Conservation (phyloP, 2,113 vertebrate species). For the Aythya baeri region DNA sequence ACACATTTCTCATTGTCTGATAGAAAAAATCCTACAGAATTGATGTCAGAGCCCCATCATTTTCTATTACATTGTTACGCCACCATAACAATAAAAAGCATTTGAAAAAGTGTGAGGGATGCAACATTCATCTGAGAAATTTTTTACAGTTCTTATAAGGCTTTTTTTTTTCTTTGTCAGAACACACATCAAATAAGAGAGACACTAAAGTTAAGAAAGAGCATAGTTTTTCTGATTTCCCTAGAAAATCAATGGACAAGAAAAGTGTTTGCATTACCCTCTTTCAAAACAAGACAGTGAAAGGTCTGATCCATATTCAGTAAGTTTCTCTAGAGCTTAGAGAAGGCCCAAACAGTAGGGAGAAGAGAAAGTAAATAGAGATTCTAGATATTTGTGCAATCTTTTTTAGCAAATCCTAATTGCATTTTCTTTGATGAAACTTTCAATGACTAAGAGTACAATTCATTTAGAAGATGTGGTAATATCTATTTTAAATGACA, state of each 20-base stretch:
- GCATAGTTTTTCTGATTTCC: not conserved
- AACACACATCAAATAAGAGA: constrained; percentile 9
- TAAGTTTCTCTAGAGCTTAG: not conserved
- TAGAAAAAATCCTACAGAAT: not conserved
- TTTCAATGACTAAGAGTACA: not conserved
- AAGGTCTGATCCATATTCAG: not conserved
- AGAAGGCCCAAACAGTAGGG: not conserved
- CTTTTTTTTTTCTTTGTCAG: not conserved
- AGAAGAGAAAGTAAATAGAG: not conserved
- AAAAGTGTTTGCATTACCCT: not conserved
- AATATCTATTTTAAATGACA: not conserved
- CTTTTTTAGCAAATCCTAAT: not conserved
- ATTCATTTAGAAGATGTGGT: not conserved
- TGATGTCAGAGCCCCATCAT: not conserved
- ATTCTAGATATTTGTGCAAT: not conserved
- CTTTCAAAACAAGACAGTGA: not conserved
- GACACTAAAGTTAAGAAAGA: not conserved
- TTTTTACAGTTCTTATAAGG: not conserved
- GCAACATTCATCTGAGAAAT: not conserved
- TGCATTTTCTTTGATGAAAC: not conserved
- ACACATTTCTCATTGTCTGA: not conserved
- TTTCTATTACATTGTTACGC: not conserved
- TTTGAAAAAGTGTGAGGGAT: not conserved
- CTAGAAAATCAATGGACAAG: not conserved
- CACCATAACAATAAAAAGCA: not conserved